Evolutionary conservation across 2,113 vertebrate genomes (phyloP).

Genomic region (Axis porcinus): DNA sequence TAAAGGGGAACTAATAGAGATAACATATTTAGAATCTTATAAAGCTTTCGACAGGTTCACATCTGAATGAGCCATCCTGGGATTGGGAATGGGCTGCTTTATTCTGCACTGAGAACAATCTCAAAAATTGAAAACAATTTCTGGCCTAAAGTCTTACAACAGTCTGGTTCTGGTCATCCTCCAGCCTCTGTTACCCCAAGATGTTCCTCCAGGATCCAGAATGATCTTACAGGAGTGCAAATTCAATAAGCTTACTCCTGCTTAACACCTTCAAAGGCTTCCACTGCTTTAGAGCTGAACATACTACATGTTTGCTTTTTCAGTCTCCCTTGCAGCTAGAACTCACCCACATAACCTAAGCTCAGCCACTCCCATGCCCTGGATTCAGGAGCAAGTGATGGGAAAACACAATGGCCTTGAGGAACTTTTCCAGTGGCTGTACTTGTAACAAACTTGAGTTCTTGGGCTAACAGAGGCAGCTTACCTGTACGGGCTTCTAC

Average conservation of each 20-base stretch:
- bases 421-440: background rate
- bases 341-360: background rate
- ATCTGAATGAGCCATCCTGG: slow-evolving; percentile 35
- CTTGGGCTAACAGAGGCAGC: background rate
- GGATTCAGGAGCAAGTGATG: background rate
- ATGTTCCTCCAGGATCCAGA: background rate
- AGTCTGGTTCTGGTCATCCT: background rate
- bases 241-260: background rate
- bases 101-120: background rate
- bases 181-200: background rate
- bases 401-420: background rate
- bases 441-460: background rate
- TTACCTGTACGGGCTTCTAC: background rate
- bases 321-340: background rate
- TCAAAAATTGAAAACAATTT: slow-evolving; percentile 9
- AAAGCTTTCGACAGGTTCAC: slow-evolving; percentile 40
- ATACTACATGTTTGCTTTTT: background rate
- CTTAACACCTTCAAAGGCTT: background rate
- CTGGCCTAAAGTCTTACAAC: background rate
- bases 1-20: slow-evolving; percentile 10
- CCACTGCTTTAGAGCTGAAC: background rate
- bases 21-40: slow-evolving; percentile 24
- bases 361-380: background rate
- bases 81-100: slow-evolving; percentile 2
- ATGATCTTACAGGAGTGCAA: background rate